Evolutionary conservation across 2,888 invertebrate genomes (phyloP).

Genomic region (Monopis laevigella): DNA sequence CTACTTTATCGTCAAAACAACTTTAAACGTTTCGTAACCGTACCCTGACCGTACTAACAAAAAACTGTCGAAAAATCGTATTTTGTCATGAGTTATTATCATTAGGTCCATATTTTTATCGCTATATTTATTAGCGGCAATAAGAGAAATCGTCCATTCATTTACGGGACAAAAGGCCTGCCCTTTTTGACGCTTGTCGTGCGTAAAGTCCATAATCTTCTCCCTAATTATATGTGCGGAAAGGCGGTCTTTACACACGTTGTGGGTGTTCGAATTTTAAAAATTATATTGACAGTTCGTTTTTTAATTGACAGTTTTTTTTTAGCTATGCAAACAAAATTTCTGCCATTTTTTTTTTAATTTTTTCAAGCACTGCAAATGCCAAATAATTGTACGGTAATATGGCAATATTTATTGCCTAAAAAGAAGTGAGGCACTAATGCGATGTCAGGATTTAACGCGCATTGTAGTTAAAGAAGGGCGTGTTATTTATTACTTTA

Average conservation of each 20-base stretch:
- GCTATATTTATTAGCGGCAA: constrained; percentile 47
- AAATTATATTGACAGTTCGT: constrained; percentile 43
- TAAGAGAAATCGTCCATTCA: constrained; percentile 54
- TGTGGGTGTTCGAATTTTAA: constrained; percentile 64
- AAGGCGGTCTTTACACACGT: constrained; percentile 40
- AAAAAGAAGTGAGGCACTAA: constrained; percentile 40
- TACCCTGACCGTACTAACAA: too few relatives aligned
- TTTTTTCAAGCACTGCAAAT: constrained; percentile 1
- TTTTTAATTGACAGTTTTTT: constrained; percentile 15
- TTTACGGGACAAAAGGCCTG: constrained; percentile 43
- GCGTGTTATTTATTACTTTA: constrained; percentile 61
- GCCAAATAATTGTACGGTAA: constrained; percentile 26
- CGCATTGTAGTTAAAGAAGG: constrained; percentile 42
- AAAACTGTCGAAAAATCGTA: too few relatives aligned
- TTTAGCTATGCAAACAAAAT: neutral
- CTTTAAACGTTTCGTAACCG: too few relatives aligned
- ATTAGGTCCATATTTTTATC: constrained; percentile 45
- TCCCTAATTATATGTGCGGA: constrained; percentile 58
- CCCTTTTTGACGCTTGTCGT: constrained; percentile 62
- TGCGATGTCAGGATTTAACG: constrained; percentile 40
- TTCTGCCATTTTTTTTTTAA: constrained; percentile 15
- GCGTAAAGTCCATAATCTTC: constrained; percentile 55
- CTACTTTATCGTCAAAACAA: too few relatives aligned
- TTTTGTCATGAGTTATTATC: too few relatives aligned
- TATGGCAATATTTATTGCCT: constrained; percentile 45